A percentile compares a stretch with the other conserved stretches of the same genome.
These are phyloP conservation scores for Aeoliscus strigatus DNA, from an alignment of 2,797 vertebrate species.

Conservation along the genomic window DNA sequence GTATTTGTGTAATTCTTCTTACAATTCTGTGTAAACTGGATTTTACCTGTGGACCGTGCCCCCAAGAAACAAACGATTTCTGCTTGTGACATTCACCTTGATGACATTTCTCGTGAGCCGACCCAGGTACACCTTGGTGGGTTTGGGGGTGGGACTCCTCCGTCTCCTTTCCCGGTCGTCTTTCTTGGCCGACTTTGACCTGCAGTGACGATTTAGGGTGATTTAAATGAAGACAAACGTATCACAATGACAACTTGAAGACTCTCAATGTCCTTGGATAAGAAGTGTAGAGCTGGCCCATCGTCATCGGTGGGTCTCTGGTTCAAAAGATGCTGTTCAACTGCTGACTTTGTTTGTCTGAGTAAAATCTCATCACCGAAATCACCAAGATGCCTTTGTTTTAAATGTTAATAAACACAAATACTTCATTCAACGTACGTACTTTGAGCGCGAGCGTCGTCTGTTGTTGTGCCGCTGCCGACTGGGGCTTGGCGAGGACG, in stretches of 20 bases:
- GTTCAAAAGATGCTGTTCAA: too few relatives aligned
- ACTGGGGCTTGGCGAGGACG: conserved; percentile 84
- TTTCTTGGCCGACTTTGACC: conserved; percentile 89
- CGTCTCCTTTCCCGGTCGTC: conserved; percentile 86
- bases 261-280: too few relatives aligned
- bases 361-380: background rate
- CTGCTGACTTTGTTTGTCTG: too few relatives aligned
- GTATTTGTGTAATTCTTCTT: too few relatives aligned
- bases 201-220: conserved; percentile 5
- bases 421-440: conserved; percentile 8
- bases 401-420: background rate
- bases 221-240: too few relatives aligned
- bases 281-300: too few relatives aligned
- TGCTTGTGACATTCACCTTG: conserved; percentile 82
- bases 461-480: conserved; percentile 87
- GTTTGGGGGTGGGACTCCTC: conserved; percentile 85
- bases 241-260: too few relatives aligned
- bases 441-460: conserved; percentile 88
- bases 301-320: too few relatives aligned
- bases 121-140: conserved; percentile 90
- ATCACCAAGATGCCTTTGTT: too few relatives aligned
- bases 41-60: too few relatives aligned
- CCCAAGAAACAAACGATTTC: too few relatives aligned
- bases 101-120: conserved; percentile 89
- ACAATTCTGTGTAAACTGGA: too few relatives aligned